These are phyloP conservation scores for Eolophus roseicapilla DNA, from an alignment of 2,113 vertebrate genomes.

Conservation along the genomic window DNA sequence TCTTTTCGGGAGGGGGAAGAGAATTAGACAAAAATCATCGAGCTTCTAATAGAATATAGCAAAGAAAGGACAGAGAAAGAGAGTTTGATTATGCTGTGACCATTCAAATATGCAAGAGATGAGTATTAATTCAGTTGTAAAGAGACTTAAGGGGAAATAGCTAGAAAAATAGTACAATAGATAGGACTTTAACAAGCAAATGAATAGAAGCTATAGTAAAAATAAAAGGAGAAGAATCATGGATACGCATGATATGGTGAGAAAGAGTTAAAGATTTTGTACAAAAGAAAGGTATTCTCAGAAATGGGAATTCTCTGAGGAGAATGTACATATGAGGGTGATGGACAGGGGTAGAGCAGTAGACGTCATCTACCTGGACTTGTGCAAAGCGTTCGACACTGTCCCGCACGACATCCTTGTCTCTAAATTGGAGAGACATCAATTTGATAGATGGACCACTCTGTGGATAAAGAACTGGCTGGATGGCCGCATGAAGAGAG, in stretches of 20 bases:
- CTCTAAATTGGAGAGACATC: too few relatives aligned
- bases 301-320: not conserved
- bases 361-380: too few relatives aligned
- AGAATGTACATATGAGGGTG: not conserved
- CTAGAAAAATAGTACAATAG: not conserved
- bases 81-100: not conserved
- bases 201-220: not conserved
- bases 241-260: not conserved
- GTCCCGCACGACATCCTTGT: too few relatives aligned
- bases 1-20: not conserved
- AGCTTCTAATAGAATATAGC: not conserved
- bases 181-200: not conserved
- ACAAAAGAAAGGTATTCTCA: not conserved
- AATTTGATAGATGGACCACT: too few relatives aligned
- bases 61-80: not conserved
- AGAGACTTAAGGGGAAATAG: not conserved
- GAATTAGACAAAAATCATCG: not conserved
- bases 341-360: not conserved
- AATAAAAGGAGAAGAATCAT: not conserved
- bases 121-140: not conserved
- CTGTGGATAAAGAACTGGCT: too few relatives aligned
- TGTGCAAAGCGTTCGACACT: too few relatives aligned
- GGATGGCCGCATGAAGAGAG: too few relatives aligned
- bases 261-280: not conserved
- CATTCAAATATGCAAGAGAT: not conserved